These are phyloP conservation scores for Orussus abietinus DNA, from an alignment of 1,140 invertebrate genomes.

Conservation along the genomic window DNA sequence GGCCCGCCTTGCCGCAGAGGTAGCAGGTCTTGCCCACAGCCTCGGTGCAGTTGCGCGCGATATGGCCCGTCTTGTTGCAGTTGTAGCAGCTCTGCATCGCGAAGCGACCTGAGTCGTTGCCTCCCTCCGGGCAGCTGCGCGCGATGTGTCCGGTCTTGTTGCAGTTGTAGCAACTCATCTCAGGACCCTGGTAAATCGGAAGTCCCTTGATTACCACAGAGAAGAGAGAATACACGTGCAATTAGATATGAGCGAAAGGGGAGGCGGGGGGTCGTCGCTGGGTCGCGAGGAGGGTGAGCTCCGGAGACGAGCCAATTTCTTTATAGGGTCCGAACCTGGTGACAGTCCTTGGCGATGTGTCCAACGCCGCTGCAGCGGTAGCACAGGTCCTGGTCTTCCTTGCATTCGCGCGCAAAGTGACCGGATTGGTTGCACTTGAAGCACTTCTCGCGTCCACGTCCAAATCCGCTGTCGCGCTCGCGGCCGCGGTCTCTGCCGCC, in stretches of 20 bases:
- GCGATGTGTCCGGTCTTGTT: slow-evolving; percentile 86
- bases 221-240: too few species aligned
- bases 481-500: slow-evolving; percentile 52
- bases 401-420: slow-evolving; percentile 89
- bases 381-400: slow-evolving; percentile 79
- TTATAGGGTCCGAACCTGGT: slow-evolving; percentile 54
- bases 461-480: slow-evolving; percentile 56
- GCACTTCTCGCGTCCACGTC: slow-evolving; percentile 74
- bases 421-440: slow-evolving; percentile 94
- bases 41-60: slow-evolving; percentile 84
- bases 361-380: slow-evolving; percentile 81
- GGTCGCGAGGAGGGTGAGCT: too few species aligned
- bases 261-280: too few species aligned
- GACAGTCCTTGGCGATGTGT: slow-evolving; percentile 87
- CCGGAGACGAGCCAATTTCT: too few species aligned
- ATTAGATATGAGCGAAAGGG: too few species aligned
- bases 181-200: slow-evolving; percentile 56
- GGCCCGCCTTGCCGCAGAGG: slow-evolving; percentile 82
- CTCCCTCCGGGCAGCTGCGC: slow-evolving; percentile 73
- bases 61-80: slow-evolving; percentile 84
- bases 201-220: slow-evolving; percentile 11
- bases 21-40: slow-evolving; percentile 78
- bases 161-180: slow-evolving; percentile 83
- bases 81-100: slow-evolving; percentile 73
- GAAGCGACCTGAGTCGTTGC: slow-evolving; percentile 43